A percentile compares a stretch with the other conserved stretches of the same genome.
phyloP scores from a whole-genome alignment of 1,140 invertebrate genomes.

The Drosophila punjabiensis region DNA sequence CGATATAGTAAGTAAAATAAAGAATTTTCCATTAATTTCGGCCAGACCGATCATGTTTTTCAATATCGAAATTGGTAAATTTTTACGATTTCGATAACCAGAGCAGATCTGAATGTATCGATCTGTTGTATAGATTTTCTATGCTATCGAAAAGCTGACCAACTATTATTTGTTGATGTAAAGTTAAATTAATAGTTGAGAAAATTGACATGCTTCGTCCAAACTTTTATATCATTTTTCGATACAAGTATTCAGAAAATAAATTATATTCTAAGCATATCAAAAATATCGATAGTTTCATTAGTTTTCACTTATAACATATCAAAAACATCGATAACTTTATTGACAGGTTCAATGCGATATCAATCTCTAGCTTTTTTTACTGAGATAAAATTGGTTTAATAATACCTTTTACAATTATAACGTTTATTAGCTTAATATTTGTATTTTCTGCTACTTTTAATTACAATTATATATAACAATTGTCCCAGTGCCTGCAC shows the following conservation, averaged over 20 bases:
- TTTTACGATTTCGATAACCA: too few species aligned
- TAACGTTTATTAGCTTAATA: background rate
- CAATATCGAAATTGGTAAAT: too few species aligned
- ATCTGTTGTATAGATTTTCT: background rate
- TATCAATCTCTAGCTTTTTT: too few species aligned
- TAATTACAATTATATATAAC: background rate
- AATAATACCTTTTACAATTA: too few species aligned
- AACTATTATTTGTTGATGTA: background rate
- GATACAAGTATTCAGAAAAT: too few species aligned
- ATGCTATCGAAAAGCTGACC: too few species aligned
- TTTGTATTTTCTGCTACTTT: too few species aligned
- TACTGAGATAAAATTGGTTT: background rate
- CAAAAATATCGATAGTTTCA: background rate
- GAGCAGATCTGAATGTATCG: background rate
- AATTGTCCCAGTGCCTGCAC: slow-evolving; percentile 24
- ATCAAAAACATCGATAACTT: background rate
- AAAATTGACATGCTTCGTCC: background rate
- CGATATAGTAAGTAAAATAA: too few species aligned
- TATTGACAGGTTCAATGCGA: too few species aligned
- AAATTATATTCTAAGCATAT: background rate
- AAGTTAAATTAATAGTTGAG: background rate
- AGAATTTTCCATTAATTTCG: too few species aligned
- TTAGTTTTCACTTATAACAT: too few species aligned
- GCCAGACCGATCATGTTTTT: too few species aligned
- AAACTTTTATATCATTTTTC: background rate